These are phyloP conservation scores for Agraylea sexmaculata DNA, from an alignment of 1,140 invertebrate species.

Conservation along the genomic window DNA sequence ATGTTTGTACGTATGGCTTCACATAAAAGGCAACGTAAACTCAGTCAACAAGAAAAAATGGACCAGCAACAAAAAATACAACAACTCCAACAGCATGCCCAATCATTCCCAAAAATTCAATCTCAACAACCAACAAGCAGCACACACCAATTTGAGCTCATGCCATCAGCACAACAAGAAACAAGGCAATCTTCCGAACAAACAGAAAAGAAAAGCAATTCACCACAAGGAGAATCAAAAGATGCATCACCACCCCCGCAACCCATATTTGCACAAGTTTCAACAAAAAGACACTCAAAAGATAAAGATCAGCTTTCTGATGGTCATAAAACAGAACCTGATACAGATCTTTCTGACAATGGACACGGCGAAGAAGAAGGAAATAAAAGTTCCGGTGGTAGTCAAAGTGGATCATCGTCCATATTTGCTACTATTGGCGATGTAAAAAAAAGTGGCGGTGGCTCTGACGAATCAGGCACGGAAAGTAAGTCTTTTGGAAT, in stretches of 20 bases:
- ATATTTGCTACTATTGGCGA: constrained; percentile 65
- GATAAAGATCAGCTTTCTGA: constrained; percentile 37
- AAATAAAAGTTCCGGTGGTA: constrained; percentile 46
- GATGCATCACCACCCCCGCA: constrained; percentile 15
- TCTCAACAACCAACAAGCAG: constrained; percentile 10
- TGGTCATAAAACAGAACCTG: constrained; percentile 39
- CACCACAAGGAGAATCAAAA: constrained; percentile 8
- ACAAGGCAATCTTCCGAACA: constrained; percentile 24
- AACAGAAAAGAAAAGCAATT: constrained; percentile 9
- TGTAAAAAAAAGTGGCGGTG: constrained; percentile 46
- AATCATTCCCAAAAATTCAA: constrained; percentile 16
- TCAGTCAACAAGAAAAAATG: constrained; percentile 36
- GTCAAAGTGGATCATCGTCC: constrained; percentile 45
- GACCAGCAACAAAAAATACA: constrained; percentile 39
- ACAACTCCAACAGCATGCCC: constrained; percentile 28
- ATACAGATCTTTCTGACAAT: constrained; percentile 44
- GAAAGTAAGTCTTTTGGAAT: constrained; percentile 41
- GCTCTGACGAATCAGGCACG: constrained; percentile 46
- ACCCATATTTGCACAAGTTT: constrained; percentile 33
- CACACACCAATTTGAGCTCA: constrained; percentile 19
- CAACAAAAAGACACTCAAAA: constrained; percentile 28
- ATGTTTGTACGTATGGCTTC: constrained; percentile 51
- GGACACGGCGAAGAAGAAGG: constrained; percentile 48
- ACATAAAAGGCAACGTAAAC: constrained; percentile 41
- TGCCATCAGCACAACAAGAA: constrained; percentile 20